Evolutionary conservation across 2,888 invertebrate genomes (phyloP).

Genomic region (Frankliniella intonsa): DNA sequence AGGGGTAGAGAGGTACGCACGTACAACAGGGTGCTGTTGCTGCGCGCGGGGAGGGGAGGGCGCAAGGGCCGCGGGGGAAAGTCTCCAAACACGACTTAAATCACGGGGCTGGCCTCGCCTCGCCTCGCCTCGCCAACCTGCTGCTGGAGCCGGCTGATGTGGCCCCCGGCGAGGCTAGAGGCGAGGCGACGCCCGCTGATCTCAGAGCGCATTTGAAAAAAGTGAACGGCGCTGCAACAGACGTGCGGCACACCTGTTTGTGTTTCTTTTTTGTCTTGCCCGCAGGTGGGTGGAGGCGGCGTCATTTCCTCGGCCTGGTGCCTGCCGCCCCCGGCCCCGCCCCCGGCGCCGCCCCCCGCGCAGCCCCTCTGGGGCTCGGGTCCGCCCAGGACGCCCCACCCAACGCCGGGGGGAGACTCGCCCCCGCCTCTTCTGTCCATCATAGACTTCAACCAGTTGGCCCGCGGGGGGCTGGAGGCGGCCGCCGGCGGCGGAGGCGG

Average conservation of each 20-base stretch:
- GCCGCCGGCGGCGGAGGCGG: conserved; percentile 46
- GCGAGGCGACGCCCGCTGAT: not conserved
- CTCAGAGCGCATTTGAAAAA: not conserved
- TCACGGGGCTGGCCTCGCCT: not conserved
- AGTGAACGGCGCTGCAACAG: not conserved
- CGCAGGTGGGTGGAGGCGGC: conserved; percentile 8
- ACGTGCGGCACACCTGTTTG: not conserved
- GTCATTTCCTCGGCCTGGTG: conserved; percentile 29
- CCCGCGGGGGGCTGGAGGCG: conserved; percentile 56
- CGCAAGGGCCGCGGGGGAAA: not conserved
- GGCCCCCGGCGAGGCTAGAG: not conserved
- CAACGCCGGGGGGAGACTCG: conserved; percentile 38
- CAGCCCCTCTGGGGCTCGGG: conserved; percentile 41
- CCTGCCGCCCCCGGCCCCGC: conserved; percentile 27
- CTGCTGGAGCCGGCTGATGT: not conserved
- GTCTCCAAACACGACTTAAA: too few relatives aligned
- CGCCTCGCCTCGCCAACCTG: not conserved
- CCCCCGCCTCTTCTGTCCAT: conserved; percentile 64
- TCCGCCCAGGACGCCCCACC: conserved; percentile 30
- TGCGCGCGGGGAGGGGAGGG: not conserved
- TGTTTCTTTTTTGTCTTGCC: not conserved
- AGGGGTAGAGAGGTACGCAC: too few relatives aligned
- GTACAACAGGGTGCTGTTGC: too few relatives aligned
- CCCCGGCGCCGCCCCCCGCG: conserved; percentile 36
- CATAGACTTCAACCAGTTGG: conserved; percentile 67